Base-by-base conservation (phyloP, 2,797 vertebrate species). In the Hippoglossus hippoglossus region DNA sequence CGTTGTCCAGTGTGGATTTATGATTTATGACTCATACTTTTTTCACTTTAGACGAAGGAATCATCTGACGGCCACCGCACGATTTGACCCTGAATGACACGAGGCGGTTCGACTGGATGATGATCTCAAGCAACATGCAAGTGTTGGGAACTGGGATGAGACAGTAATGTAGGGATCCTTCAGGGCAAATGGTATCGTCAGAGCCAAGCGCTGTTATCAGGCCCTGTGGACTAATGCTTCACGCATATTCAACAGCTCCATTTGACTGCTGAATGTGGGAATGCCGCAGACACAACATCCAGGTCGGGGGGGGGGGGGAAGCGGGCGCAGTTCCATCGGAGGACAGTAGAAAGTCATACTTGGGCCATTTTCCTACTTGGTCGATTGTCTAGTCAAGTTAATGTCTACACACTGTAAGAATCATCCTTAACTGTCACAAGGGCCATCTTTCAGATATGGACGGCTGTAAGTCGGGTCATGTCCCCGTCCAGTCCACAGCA, bases 141-240 rank as follows among this genome's bases (percentile, higher is more conserved):
- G 52, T 52, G 60, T n/a, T 39, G 25, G 49, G 59, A 64, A 68
- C 21, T 55, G 18, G 16, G 55, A 59, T 62, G 54, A 60, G 55
- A 80, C 34, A 50, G 50, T 53, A 21, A 56, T 7, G 25, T 47
- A 13, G 34, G 53, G 44, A 76, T 60, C 75, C 78, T 80, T 65
- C 53, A 86, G 66, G 53, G 68, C 51, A 67, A 80, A 83, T 67
- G 54, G 69, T 56, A 87, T 83, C 47, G 3, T 49, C 47, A 49
- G 47, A 49, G 47, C n/a, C 47, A 4, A 25, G 62, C 12, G 13
- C 56, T 86, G 71, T 65, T 53, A 49, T 49, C 28, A 24, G n/a
- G 22, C 52, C 68, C 22, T 24, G 10, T 34, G 51, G 46, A 54
- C 57, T 59, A 10, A 24, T 66, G 18, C 47, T 21, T 49, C 47